These are phyloP conservation scores for Ciconia stormi DNA, from an alignment of 2,113 vertebrate species.

Conservation along the genomic window DNA sequence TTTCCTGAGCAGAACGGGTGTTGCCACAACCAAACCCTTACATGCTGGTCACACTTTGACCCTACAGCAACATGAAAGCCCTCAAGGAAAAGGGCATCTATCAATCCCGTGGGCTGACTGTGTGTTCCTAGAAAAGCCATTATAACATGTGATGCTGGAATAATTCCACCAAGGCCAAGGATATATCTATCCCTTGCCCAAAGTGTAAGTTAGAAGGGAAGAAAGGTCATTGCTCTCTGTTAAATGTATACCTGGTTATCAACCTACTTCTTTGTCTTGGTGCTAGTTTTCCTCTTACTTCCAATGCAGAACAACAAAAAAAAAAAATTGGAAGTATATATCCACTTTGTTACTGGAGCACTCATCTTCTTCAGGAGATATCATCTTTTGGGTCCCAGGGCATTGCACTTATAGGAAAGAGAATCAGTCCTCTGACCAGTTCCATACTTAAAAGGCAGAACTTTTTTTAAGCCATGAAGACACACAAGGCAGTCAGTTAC, in stretches of 20 bases:
- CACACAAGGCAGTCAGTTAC: background rate
- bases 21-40: background rate
- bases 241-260: background rate
- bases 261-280: background rate
- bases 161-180: background rate
- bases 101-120: background rate
- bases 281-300: background rate
- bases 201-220: background rate
- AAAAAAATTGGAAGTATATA: background rate
- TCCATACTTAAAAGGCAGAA: background rate
- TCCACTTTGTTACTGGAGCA: background rate
- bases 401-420: background rate
- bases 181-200: background rate
- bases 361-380: background rate
- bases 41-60: rapidly evolving
- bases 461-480: background rate
- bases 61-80: background rate
- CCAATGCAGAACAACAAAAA: background rate
- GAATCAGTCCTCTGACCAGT: background rate
- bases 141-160: background rate
- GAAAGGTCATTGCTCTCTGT: background rate
- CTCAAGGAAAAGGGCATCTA: background rate
- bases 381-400: background rate
- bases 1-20: background rate
- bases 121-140: background rate